Evolutionary conservation across 2,797 vertebrate genomes (phyloP), one percentile per base, ranked within the genome.

Genomic region (Rhinella marina): DNA sequence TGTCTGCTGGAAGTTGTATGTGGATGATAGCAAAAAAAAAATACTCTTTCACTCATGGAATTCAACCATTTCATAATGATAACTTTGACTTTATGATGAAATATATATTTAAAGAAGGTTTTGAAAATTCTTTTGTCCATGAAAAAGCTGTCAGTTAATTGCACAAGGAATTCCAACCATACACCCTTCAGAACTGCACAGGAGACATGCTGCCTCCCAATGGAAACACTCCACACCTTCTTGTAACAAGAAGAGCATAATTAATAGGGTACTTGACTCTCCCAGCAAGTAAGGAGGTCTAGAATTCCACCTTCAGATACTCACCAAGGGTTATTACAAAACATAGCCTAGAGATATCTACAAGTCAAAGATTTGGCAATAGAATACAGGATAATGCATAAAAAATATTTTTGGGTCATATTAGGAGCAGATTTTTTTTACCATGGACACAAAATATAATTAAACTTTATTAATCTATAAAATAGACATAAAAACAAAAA

Each of bases 221-320:
- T 23, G 84, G 76, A 73, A 78, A 88, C 82, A 84, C 76, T 80
- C 87, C 87, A 81, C 87, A 81, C 87, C 87, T 88, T 62, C 7
- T 72, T 62, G 62, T 87, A 68, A 61, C 82, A 73, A 77, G 64
- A 84, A 57, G 23, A 68, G 75, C 32, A 52, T 68, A 50, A 25
- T 72, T 87, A 84, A 88, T 84, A 76, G 73, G 81, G 81, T 14
- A 79, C 81, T 84, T 76, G 75, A 84, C 62, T 70, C 75, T 66
- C 57, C 41, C 48, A 83, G 75, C 12, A 41, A 82, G 68, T 62
- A 54, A n/a, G 56, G 50, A 76, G 57, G n/a, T 64, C 29, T 56
- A 66, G 29, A 76, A 77, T 78, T 78, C 57, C 70, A 61, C 54
- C 29, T n/a, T n/a, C 27, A 41, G 66, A 77, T 61, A 85, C n/a